Percentiles rank a stretch among this genome's conserved stretches.
These are phyloP conservation scores for Apostichopus japonicus DNA, from an alignment of 35 echinoderm and acorn worm genomes.

Conservation along the genomic window DNA sequence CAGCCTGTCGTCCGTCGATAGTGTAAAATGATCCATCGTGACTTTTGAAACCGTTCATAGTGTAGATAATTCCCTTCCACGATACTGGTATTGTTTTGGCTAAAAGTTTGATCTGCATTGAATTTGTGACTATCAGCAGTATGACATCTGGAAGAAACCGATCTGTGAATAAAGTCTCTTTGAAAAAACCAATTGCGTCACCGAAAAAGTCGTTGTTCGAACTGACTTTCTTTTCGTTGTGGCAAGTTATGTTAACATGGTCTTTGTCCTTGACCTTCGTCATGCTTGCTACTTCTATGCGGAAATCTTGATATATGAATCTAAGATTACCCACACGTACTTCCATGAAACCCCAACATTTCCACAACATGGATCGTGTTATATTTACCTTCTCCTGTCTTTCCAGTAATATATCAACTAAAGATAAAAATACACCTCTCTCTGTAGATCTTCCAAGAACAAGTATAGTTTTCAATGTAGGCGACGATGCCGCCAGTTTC, in stretches of 20 bases:
- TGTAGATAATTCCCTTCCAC: conserved; percentile 35
- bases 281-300: neutral
- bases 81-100: neutral
- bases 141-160: neutral
- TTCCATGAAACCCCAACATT: conserved; percentile 33
- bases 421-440: conserved; percentile 23
- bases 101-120: neutral
- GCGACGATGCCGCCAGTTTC: conserved; percentile 11
- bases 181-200: conserved; percentile 16
- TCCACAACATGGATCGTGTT: neutral
- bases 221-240: conserved; percentile 24
- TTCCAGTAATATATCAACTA: neutral
- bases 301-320: conserved; percentile 51
- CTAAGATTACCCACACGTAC: conserved; percentile 17
- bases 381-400: conserved; percentile 1
- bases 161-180: neutral
- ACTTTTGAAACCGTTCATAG: conserved; percentile 22
- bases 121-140: neutral
- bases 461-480: conserved; percentile 14
- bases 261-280: neutral
- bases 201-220: neutral
- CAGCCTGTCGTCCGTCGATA: neutral
- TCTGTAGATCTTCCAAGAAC: conserved; percentile 48
- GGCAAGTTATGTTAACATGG: conserved; percentile 20
- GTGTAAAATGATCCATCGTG: neutral